Percentiles rank a stretch among this genome's conserved stretches.
phyloP scores from a whole-genome alignment of 2,113 vertebrate genomes.

The Hippopotamus amphibius region DNA sequence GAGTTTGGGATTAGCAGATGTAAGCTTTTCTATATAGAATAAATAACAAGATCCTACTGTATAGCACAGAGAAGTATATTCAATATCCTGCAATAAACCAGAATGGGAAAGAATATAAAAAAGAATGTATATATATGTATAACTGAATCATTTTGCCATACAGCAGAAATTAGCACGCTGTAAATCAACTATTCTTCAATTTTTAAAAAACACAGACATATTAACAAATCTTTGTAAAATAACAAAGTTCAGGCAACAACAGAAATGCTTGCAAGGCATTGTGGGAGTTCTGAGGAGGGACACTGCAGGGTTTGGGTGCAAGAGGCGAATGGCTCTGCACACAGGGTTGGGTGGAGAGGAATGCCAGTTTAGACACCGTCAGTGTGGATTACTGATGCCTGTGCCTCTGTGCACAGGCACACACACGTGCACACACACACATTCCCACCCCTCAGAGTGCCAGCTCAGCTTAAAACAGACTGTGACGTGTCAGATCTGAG shows the following conservation, averaged over 20 bases:
- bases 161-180: background rate
- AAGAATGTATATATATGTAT: background rate
- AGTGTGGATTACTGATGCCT: background rate
- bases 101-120: background rate
- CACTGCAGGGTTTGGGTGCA: background rate
- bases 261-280: background rate
- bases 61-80: background rate
- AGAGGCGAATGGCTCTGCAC: background rate
- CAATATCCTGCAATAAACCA: background rate
- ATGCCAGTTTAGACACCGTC: background rate
- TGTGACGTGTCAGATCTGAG: background rate
- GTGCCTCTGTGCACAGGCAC: background rate
- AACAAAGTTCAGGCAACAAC: background rate
- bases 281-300: background rate
- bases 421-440: background rate
- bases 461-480: constrained; percentile 8
- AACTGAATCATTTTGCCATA: background rate
- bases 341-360: background rate
- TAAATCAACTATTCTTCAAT: background rate
- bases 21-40: background rate
- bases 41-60: background rate
- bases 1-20: too few species aligned
- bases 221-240: constrained; percentile 8
- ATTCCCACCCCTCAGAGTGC: background rate
- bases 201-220: background rate